Evolutionary conservation across 2,113 vertebrate species (phyloP).

Genomic region (Gambusia holbrooki): DNA sequence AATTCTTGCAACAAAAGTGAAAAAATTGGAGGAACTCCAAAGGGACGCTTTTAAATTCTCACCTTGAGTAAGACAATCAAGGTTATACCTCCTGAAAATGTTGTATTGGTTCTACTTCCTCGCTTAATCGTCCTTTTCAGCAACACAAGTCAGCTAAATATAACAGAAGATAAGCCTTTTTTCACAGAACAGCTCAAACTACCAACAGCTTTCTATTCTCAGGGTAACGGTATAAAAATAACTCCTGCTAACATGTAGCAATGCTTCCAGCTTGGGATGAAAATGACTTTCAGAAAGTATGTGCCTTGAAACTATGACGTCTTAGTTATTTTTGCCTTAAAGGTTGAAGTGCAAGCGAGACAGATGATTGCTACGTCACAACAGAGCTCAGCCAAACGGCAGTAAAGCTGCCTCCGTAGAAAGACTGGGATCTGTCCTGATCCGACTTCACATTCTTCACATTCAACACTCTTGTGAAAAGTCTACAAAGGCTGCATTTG

Average conservation of each 20-base stretch:
- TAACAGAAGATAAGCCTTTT: neutral
- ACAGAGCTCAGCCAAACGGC: conserved; percentile 33
- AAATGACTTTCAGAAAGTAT: conserved; percentile 42
- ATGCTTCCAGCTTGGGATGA: conserved; percentile 38
- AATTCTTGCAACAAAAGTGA: neutral
- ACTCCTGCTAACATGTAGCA: conserved; percentile 46
- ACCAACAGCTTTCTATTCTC: conserved; percentile 50
- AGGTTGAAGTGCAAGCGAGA: conserved; percentile 40
- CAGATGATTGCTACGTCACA: conserved; percentile 13
- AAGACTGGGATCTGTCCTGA: conserved; percentile 14
- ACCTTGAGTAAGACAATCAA: neutral
- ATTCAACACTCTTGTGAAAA: conserved; percentile 43
- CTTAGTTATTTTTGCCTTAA: conserved; percentile 55
- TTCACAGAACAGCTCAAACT: neutral
- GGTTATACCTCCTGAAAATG: conserved; percentile 19
- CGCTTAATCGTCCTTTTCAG: conserved; percentile 16
- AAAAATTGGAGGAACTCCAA: neutral
- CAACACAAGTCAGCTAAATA: conserved; percentile 2
- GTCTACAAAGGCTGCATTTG: conserved; percentile 27
- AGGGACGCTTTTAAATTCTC: neutral
- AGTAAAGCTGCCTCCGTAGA: conserved; percentile 17
- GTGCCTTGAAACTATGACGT: conserved; percentile 65
- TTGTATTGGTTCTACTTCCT: conserved; percentile 9
- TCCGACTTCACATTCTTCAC: conserved; percentile 35
- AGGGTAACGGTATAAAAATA: conserved; percentile 48